Base-by-base conservation (phyloP, 2,797 vertebrate genomes). In the Poecilia wingei region DNA sequence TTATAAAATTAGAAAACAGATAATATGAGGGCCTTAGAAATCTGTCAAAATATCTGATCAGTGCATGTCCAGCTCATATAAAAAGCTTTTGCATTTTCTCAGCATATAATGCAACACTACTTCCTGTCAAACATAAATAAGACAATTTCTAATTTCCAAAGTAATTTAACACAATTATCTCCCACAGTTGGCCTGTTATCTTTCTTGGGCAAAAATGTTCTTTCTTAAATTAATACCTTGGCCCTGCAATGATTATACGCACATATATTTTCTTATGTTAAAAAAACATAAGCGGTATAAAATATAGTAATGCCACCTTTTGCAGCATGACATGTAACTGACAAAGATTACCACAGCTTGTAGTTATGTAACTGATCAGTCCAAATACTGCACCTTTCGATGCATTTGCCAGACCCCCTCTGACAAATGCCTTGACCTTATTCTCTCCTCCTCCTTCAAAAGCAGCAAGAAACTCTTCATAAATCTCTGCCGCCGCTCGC, bases 381-480 rank as follows among this genome's bases (percentile, higher is more conserved):
- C 16, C 20, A 72, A 73, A 61, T 64, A 0, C 1, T 55, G 81
- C 95, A 99, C 98, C 98, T 97, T 98, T 99, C 71, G 97, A 94
- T 82, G 98, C 97, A 93, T 99, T 99, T 89, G 99, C 97, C 87
- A 99, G 95, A 84, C 98, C 98, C 82, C 98, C 98, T 79, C 98
- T 97, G 61, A 99, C 98, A 94, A 99, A 99, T 0, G 98, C 97
- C 94, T 99, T 99, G 75, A 99, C 98, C 95, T 98, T 98, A 83
- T 97, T 97, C 87, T 99, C 98, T 86, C 97, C 97, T 55, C 97
- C 96, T 90, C 98, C 98, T 95, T 99, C 98, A 94, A 99, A 99
- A 18, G 98, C 98, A 87, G 98, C 98, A 72, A 99, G 97, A 94
- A 99, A 99, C 89, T 99, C 98, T 91, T 99, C 98, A 89, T 99